Base-by-base conservation (phyloP, 1,140 invertebrate genomes). In the Eueides isabella region DNA sequence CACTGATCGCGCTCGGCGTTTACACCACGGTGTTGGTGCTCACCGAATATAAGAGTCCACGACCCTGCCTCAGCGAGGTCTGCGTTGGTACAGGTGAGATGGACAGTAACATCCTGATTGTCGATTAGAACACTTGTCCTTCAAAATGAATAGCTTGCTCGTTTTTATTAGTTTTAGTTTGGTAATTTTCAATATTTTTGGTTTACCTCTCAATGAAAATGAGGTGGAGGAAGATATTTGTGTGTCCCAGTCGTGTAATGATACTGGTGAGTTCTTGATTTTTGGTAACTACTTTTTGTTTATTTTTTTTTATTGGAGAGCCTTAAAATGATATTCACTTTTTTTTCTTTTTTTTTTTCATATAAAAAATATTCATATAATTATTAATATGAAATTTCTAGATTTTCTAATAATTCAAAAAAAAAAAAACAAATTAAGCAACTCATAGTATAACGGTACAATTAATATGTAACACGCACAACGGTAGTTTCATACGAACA, bases 11-110 rank as follows among this genome's bases (percentile, higher is more conserved):
- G 5, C 85, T 94, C 26, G 92, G 86, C 0, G 77, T 91, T 7
- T 93, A 93, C 85, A 92, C 92, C 26, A 80, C 86, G 0, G 87
- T 92, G 48, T 80, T 94, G 69, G 86, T 93, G 6, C 78, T 93
- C 33, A 84, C 91, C 4, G 89, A 91, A 62, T 87, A 93, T 77
- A 83, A 71, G 63, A 82, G 77, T 19, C 84, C 89, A 0, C 74
- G 81, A 26, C 87, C 90, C 7, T 94, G 93, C 69, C 64, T 93
- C 75, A 89, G 83, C 69, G 93, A 94, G 71, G 88, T 92, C 33
- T 94, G 92, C 68, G 92, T 94, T 11, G 80, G 78, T 7, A 94
- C 92, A 64, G 91, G 93, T 93, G 64, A 83, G 14, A 9, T 35
- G 30, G 44, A 70, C 73, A 75, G 73, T 75, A 44, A 38, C 5